Base-by-base conservation (phyloP, 2,888 invertebrate genomes). In the Scaeva pyrastri region DNA sequence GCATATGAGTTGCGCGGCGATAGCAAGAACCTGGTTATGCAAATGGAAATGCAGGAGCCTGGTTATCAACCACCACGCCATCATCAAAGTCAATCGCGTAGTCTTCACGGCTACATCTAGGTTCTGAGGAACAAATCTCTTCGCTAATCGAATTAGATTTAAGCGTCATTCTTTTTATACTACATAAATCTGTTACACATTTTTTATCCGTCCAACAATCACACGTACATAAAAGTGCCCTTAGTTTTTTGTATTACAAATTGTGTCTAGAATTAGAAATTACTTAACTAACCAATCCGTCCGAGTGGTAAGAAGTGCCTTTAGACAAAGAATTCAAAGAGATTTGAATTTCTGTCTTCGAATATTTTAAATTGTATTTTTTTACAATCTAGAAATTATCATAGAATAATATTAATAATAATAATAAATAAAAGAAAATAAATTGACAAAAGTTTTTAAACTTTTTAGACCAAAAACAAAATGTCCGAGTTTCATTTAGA, bases 11-110 rank as follows among this genome's bases (percentile, higher is more conserved):
- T 95, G 78, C 95, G 97, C 52, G 94, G 94, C 60, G 96, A 97
- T 92, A 96, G 96, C 52, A 96, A 95, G 90, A 97, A 97, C 93
- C 93, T 97, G n/a, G 97, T 97, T 3, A 96, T 96, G 93, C 97
- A 97, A 91, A 97, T 97, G 97, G 96, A 97, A 90, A 92, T 93
- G 92, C 95, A 94, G 88, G 94, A 96, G 92, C 94, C 95, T 85
- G 91, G 92, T 62, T 92, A 91, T 86, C 95, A 95, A 89, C 93
- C 94, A 0, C 93, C 94, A 1, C 90, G 91, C 31, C 91, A 92
- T 82, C 91, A 92, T 75, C 91, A 94, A 85, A 90, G 91, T 85
- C 91, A 91, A 87, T 92, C 92, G 31, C 91, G 92, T 86, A 92
- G 91, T 83, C 90, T 91, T 72, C 92, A 92, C 78, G 92, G 92